Conservation (phyloP, 2,113 vertebrate species). For the Gymnobelideus leadbeateri region DNA sequence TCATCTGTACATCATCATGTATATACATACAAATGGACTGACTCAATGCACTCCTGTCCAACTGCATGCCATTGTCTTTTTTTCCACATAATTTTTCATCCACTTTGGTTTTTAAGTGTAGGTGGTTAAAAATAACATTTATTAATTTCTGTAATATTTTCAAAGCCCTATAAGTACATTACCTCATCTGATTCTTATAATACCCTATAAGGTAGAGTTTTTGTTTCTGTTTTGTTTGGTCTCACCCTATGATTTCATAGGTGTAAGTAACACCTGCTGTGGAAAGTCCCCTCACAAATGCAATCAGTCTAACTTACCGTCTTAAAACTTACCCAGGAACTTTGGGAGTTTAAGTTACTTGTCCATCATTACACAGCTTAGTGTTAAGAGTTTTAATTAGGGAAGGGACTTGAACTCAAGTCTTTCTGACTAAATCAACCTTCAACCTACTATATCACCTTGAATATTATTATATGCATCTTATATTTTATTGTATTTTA, state of each 20-base stretch:
- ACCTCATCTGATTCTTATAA: not conserved
- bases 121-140: not conserved
- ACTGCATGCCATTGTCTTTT: not conserved
- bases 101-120: not conserved
- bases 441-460: not conserved
- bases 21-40: not conserved
- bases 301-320: not conserved
- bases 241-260: not conserved
- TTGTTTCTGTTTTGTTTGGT: not conserved
- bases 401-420: not conserved
- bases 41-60: not conserved
- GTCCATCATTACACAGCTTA: not conserved
- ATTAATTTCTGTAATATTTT: not conserved
- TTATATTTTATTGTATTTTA: not conserved
- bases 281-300: not conserved
- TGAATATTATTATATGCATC: not conserved
- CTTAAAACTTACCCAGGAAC: not conserved
- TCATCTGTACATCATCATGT: not conserved
- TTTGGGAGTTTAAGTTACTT: not conserved
- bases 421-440: not conserved
- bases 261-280: not conserved
- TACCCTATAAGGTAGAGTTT: not conserved
- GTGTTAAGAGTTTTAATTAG: not conserved
- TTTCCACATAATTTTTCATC: not conserved
- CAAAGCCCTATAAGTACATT: not conserved